These are phyloP conservation scores for Himalopsyche kuldschensis DNA, from an alignment of 2,888 invertebrate genomes.

Conservation along the genomic window DNA sequence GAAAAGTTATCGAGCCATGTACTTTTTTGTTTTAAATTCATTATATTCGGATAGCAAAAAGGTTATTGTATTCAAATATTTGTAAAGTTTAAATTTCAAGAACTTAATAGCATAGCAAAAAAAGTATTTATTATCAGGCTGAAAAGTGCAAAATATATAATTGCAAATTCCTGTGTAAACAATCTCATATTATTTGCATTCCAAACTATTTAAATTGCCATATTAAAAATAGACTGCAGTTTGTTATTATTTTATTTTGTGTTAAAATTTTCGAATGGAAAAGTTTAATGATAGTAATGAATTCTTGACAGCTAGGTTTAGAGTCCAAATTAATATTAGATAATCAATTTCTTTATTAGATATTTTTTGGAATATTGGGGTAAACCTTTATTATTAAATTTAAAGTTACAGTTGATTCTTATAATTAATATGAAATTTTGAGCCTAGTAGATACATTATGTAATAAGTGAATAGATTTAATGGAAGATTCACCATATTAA, in stretches of 20 bases:
- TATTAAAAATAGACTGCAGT: background rate
- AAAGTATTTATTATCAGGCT: no score
- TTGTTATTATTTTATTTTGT: background rate
- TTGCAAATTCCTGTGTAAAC: no score
- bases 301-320: background rate
- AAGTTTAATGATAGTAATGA: background rate
- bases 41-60: no score
- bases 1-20: no score
- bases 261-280: background rate
- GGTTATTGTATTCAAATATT: no score
- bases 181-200: background rate
- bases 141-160: no score
- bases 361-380: slow-evolving; percentile 3
- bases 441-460: background rate
- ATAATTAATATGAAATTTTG: background rate
- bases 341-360: background rate
- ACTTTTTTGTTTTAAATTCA: no score
- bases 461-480: background rate
- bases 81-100: no score
- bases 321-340: background rate
- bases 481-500: background rate
- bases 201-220: background rate
- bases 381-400: background rate
- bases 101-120: no score
- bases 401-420: background rate